Conservation (phyloP, 2,113 vertebrate species). For the Arenaria interpres region DNA sequence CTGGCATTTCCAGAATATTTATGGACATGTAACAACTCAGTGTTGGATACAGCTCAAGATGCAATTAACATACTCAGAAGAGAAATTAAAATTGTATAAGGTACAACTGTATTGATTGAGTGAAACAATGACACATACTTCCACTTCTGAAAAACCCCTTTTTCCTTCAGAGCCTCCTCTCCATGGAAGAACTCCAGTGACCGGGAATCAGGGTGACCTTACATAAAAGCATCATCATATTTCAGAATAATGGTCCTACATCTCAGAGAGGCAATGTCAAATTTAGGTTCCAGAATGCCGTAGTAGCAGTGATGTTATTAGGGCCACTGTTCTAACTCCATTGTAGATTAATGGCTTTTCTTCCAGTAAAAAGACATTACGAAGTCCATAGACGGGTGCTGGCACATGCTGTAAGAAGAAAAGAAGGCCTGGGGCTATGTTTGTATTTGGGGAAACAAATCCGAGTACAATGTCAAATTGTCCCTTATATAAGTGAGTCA, state of each 20-base stretch:
- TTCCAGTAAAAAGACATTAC: background rate
- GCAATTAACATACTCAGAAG: background rate
- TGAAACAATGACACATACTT: fast-evolving
- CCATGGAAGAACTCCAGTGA: background rate
- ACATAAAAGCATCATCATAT: background rate
- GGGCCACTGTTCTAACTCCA: background rate
- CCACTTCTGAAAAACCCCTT: background rate
- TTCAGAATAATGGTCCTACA: background rate
- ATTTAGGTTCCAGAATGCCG: background rate
- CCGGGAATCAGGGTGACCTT: background rate
- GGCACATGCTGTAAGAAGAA: background rate
- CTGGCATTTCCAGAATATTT: background rate
- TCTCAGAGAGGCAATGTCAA: background rate
- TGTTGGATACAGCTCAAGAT: background rate
- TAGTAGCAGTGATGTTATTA: background rate
- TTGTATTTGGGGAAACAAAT: background rate
- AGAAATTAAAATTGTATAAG: background rate
- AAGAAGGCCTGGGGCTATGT: background rate
- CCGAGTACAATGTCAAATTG: background rate
- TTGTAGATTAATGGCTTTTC: background rate
- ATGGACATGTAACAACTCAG: background rate
- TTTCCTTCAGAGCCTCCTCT: background rate
- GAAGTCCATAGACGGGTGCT: fast-evolving
- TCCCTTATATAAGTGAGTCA: background rate
- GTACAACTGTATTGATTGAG: background rate